phyloP scores from a whole-genome alignment of 2,797 vertebrate species.

The Novumbra hubbsi region DNA sequence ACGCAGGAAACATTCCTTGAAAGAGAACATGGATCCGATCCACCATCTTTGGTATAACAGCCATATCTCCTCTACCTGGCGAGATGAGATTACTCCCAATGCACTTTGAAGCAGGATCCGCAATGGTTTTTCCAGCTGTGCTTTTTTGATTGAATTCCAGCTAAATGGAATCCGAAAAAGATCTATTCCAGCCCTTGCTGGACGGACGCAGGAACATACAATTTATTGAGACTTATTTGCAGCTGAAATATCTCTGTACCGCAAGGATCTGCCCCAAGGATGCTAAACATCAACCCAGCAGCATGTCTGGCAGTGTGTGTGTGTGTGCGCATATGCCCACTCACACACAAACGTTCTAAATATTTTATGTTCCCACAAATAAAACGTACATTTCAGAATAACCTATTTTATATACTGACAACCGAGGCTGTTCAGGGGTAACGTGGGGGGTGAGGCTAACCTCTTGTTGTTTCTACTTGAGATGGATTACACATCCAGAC shows the following conservation, averaged over 20 bases:
- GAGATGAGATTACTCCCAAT: neutral
- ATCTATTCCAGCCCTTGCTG: neutral
- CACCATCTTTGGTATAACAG: neutral
- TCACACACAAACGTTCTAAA: too few relatives aligned
- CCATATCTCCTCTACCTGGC: neutral
- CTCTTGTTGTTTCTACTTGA: too few relatives aligned
- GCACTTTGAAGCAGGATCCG: neutral
- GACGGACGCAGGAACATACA: neutral
- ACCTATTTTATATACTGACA: too few relatives aligned
- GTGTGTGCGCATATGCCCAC: neutral
- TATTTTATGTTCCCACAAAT: too few relatives aligned
- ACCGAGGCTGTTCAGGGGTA: too few relatives aligned
- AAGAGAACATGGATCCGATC: neutral
- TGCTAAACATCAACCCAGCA: neutral
- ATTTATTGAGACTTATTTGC: neutral
- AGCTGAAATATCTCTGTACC: neutral
- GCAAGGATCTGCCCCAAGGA: neutral
- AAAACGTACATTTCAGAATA: too few relatives aligned
- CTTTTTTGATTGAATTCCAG: neutral
- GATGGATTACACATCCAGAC: too few relatives aligned
- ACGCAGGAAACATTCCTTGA: neutral
- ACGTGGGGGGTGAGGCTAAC: too few relatives aligned
- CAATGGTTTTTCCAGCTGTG: neutral
- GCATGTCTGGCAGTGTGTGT: neutral
- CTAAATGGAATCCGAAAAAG: neutral